Evolutionary conservation across 2,113 vertebrate species (phyloP).

Genomic region (Nothocercus julius): DNA sequence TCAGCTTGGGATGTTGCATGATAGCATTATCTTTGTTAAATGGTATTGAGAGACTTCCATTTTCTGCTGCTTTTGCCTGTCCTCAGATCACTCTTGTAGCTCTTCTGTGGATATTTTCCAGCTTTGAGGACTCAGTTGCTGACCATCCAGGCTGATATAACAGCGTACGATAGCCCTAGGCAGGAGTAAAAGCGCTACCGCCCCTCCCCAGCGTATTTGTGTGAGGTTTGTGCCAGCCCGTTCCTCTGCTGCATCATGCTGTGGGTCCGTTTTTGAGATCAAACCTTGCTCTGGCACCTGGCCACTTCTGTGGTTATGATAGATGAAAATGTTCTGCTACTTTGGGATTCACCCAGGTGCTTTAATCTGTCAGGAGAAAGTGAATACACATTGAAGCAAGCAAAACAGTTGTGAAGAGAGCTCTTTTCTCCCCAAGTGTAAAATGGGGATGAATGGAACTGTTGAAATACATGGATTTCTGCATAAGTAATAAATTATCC

Average conservation of each 20-base stretch:
- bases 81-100: not conserved
- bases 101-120: not conserved
- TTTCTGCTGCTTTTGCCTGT: not conserved
- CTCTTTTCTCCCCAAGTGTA: not conserved
- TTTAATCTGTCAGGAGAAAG: not conserved
- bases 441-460: not conserved
- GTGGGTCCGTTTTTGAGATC: not conserved
- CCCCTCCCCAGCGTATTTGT: not conserved
- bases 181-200: not conserved
- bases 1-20: not conserved
- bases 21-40: not conserved
- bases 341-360: not conserved
- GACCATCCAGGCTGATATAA: not conserved
- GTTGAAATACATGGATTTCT: not conserved
- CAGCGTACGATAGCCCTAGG: not conserved
- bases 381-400: fast-evolving
- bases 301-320: not conserved
- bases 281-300: not conserved
- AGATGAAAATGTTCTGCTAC: not conserved
- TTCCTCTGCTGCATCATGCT: not conserved
- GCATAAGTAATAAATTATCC: not conserved
- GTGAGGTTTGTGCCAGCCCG: not conserved
- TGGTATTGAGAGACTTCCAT: not conserved
- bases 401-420: not conserved
- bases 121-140: not conserved